Evolutionary conservation across 2,888 invertebrate genomes (phyloP), one percentile per base, ranked within the genome.

Genomic region (Drosophila infuscata): DNA sequence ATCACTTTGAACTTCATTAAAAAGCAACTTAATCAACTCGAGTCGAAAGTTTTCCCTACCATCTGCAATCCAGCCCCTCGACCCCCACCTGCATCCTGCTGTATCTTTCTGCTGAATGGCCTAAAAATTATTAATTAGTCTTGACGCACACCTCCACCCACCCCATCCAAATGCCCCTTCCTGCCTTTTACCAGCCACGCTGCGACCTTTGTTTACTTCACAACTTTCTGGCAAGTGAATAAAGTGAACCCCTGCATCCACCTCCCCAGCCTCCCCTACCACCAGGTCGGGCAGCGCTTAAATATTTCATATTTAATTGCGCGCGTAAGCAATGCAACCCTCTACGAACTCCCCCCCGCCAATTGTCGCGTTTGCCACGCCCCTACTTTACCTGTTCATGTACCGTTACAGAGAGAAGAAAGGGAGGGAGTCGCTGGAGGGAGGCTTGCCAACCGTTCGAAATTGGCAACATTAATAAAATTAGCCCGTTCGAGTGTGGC

Each of bases 401-500:
- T 29, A 49, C 15, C 8, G 8, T 30, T 8, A 30, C 30, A 32
- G 11, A 9, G n/a, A 17, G 53, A 38, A n/a, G 3, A 17, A 35
- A 25, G n/a, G 7, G 4, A 7, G 7, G n/a, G 11, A 25, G 54
- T 29, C 29, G n/a, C 3, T 54, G 25, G n/a, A 17, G 17, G 38
- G 46, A 7, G 15, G 54, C 25, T 52, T 57, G 59, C 49, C 56
- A 61, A 29, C 57, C 70, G 53, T 60, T 79, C 11, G 41, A 86
- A 86, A 90, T 90, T 91, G 91, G 76, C 82, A 90, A 86, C 90
- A 90, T 91, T 91, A 90, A 90, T 90, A 90, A 90, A 90, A 90
- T 90, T 90, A 90, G 81, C 80, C 74, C 67, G 73, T 74, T 70
- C 75, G 70, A 68, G 65, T 68, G 62, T 66, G 63, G 56, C 36